Evolutionary conservation across 1,140 invertebrate species (phyloP).

Genomic region (Diuraphis noxia): DNA sequence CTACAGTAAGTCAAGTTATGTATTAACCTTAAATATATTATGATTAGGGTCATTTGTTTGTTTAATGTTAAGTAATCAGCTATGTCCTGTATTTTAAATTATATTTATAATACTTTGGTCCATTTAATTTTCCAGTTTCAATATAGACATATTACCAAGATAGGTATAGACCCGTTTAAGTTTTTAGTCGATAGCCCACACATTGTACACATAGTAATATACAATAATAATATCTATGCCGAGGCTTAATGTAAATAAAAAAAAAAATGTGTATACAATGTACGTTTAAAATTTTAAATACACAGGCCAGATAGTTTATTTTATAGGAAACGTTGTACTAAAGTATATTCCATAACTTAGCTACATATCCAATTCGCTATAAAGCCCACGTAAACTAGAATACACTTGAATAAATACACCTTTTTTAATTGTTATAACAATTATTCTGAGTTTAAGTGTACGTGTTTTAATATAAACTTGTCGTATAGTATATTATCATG

Average conservation of each 20-base stretch:
- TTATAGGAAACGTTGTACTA: background rate
- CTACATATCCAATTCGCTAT: background rate
- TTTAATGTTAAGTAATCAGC: background rate
- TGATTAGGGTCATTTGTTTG: background rate
- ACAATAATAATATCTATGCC: too few species aligned
- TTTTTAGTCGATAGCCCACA: background rate
- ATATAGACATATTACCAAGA: too few species aligned
- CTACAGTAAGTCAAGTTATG: background rate
- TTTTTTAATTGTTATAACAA: slow-evolving; percentile 14
- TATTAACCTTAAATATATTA: background rate
- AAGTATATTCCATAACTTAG: background rate
- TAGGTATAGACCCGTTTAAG: background rate
- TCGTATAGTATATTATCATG: background rate
- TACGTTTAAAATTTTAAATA: background rate
- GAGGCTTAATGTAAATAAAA: too few species aligned
- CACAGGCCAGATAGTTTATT: background rate
- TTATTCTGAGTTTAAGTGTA: background rate
- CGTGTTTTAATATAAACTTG: background rate
- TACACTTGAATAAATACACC: slow-evolving; percentile 26
- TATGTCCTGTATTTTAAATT: background rate
- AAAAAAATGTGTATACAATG: too few species aligned
- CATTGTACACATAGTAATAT: background rate
- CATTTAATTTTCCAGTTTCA: background rate
- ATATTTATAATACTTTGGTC: background rate
- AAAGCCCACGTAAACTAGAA: background rate